Evolutionary conservation across 2,888 invertebrate genomes (phyloP), one percentile per base, ranked within the genome.

Genomic region (Drosophila anomelani): DNA sequence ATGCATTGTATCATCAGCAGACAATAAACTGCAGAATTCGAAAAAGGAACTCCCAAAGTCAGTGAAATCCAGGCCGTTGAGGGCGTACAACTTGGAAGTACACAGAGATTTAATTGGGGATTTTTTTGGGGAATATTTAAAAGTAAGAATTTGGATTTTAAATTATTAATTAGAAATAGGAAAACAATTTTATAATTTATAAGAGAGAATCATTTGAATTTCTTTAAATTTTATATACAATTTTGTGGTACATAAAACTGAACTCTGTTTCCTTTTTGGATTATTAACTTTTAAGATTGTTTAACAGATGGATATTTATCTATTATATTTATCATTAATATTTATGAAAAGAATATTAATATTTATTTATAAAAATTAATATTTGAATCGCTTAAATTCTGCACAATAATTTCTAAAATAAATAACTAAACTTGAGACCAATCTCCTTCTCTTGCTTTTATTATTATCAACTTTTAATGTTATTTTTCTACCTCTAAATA

Each of bases 1-100:
- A 74, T 79, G 78, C 79, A 82, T 76, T 81, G 79, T 85, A 79
- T 80, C 82, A 77, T 82, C 78, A 43, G 39, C 57, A 64, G 73
- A 79, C 77, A 79, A 77, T 77, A 66, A 69, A 66, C 68, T 67
- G 76, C 57, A 51, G 59, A 68, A 54, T 66, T 47, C 17, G 34
- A 26, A 67, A 66, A 54, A 51, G 61, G 29, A 61, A 61, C 61
- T 66, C 43, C 43, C 36, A 12, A 44, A 66, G 60, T 51, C 20
- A n/a, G 60, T 38, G 32, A 66, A 61, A 51, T 38, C 23, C 41
- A 36, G 43, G 36, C 32, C 47, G 26, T 54, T n/a, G 17, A 36
- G 41, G 38, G 36, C 15, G 53, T 13, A 29, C 17, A 47, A 41
- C 51, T 59, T 36, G 26, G 29, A 10, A n/a, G 9, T 41, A 17